Evolutionary conservation across 1,140 invertebrate species (phyloP).

Genomic region (Hypsibius dujardini): DNA sequence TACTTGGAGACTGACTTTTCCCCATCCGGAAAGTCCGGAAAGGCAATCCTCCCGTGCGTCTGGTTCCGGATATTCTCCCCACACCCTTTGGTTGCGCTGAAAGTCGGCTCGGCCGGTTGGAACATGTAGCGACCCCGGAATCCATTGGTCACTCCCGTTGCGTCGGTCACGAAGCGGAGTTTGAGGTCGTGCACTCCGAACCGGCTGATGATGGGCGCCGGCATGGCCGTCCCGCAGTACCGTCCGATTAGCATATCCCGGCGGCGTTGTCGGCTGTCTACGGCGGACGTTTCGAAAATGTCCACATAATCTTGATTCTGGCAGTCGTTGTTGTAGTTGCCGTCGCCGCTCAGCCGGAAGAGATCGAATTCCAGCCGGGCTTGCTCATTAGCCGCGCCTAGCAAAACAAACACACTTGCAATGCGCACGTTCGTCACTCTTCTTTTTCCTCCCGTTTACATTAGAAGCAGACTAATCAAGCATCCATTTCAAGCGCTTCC

Average conservation of each 20-base stretch:
- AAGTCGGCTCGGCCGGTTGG: conserved; percentile 63
- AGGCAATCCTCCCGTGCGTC: conserved; percentile 66
- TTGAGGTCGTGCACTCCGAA: conserved; percentile 60
- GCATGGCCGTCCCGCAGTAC: conserved; percentile 62
- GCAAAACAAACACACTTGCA: neutral
- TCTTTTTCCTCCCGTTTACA: too few relatives aligned
- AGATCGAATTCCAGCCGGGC: conserved; percentile 77
- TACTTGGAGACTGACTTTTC: too few relatives aligned
- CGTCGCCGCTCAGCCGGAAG: conserved; percentile 56
- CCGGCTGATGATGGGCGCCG: conserved; percentile 72
- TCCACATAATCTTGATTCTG: conserved; percentile 72
- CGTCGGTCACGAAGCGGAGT: conserved; percentile 63
- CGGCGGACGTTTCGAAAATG: conserved; percentile 47
- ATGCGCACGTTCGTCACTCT: neutral
- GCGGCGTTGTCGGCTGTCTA: conserved; percentile 48
- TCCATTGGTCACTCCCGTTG: conserved; percentile 61
- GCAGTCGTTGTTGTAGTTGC: conserved; percentile 19
- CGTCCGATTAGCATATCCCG: conserved; percentile 66
- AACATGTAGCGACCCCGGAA: conserved; percentile 77
- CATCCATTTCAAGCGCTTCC: too few relatives aligned
- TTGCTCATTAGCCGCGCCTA: conserved; percentile 43
- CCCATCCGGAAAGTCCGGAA: too few relatives aligned
- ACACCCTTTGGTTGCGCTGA: conserved; percentile 47
- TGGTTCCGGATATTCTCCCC: conserved; percentile 67
- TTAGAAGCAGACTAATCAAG: too few relatives aligned